These are phyloP conservation scores for Sebastes iracundus DNA, from an alignment of 2,797 vertebrate species.

Conservation along the genomic window DNA sequence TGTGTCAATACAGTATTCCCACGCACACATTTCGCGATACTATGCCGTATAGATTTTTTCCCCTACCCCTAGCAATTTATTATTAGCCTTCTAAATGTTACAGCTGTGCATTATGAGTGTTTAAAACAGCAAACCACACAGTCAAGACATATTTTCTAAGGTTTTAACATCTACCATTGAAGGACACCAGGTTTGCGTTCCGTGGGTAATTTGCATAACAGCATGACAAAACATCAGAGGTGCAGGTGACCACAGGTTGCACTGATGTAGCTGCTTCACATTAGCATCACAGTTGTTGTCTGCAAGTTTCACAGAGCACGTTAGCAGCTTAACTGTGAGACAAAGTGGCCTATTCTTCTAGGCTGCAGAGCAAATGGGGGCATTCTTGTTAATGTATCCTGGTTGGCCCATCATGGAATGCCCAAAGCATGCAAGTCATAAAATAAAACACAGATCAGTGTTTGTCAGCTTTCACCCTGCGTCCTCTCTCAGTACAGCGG, in stretches of 20 bases:
- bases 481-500: slow-evolving; percentile 52
- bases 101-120: background rate
- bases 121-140: background rate
- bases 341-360: slow-evolving; percentile 76
- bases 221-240: slow-evolving; percentile 17
- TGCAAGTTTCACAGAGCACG: slow-evolving; percentile 45
- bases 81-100: background rate
- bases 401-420: slow-evolving; percentile 64
- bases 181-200: background rate
- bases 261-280: slow-evolving; percentile 39
- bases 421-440: slow-evolving; percentile 57
- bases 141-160: background rate
- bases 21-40: too few relatives aligned
- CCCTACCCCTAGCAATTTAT: background rate
- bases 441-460: slow-evolving; percentile 58
- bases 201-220: slow-evolving; percentile 16
- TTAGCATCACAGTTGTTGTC: slow-evolving; percentile 67
- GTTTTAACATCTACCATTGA: background rate
- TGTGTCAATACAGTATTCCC: too few relatives aligned
- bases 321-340: slow-evolving; percentile 65
- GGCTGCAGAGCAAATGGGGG: slow-evolving; percentile 48
- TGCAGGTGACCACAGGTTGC: slow-evolving; percentile 30
- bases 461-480: slow-evolving; percentile 47
- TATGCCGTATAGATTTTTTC: too few relatives aligned
- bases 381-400: slow-evolving; percentile 73